Conservation (phyloP, 2,797 vertebrate species). For the Anabas testudineus region DNA sequence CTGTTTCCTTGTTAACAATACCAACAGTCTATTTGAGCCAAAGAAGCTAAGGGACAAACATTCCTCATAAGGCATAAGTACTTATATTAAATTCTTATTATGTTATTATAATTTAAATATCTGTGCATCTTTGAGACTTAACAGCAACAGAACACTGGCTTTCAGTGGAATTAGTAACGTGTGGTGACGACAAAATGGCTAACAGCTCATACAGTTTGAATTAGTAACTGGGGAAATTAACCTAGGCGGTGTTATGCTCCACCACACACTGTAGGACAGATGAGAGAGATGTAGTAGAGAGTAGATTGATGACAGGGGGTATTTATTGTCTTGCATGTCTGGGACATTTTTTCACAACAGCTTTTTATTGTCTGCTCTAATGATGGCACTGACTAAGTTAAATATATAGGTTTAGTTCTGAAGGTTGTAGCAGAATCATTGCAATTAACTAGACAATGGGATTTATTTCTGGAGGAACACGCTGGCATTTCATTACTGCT, state of each 20-base stretch:
- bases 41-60: neutral
- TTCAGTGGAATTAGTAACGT: neutral
- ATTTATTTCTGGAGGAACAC: slow-evolving; percentile 38
- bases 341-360: slow-evolving; percentile 14
- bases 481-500: slow-evolving; percentile 16
- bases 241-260: neutral
- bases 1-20: neutral
- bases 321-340: slow-evolving; percentile 30
- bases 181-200: too few relatives aligned
- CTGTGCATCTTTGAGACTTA: neutral
- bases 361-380: slow-evolving; percentile 19
- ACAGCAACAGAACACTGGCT: neutral
- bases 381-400: slow-evolving; percentile 23
- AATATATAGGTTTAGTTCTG: slow-evolving; percentile 43
- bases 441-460: slow-evolving; percentile 42
- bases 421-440: slow-evolving; percentile 20
- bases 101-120: too few relatives aligned
- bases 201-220: neutral
- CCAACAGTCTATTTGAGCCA: neutral
- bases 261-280: neutral
- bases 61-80: too few relatives aligned
- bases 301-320: slow-evolving; percentile 20
- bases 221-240: slow-evolving; percentile 19
- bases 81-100: too few relatives aligned
- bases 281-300: neutral